Evolutionary conservation across 2,888 invertebrate genomes (phyloP).

Genomic region (Chymomyza fuscimana): DNA sequence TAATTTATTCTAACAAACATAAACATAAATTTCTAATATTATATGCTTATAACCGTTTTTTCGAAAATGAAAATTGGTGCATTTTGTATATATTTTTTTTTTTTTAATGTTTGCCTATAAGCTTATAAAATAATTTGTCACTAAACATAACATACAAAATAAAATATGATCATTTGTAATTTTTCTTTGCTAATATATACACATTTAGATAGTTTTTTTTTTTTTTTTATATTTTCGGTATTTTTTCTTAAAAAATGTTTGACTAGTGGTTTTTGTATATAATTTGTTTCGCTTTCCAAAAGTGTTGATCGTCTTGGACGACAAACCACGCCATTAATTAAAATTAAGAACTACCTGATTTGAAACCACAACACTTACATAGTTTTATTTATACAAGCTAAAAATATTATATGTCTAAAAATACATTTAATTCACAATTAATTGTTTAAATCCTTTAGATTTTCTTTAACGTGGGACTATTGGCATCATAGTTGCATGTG

Average conservation of each 20-base stretch:
- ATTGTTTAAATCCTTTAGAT: slow-evolving; percentile 39
- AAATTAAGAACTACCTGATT: slow-evolving; percentile 50
- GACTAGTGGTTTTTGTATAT: slow-evolving; percentile 48
- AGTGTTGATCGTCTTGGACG: neutral
- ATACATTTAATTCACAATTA: slow-evolving; percentile 59
- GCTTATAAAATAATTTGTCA: slow-evolving; percentile 45
- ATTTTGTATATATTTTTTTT: slow-evolving; percentile 1
- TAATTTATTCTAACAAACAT: neutral
- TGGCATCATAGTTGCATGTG: slow-evolving; percentile 47
- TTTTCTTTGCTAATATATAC: slow-evolving; percentile 47
- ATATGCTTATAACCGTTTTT: slow-evolving; percentile 39
- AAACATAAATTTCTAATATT: neutral
- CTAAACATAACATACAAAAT: slow-evolving; percentile 43
- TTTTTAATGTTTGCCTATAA: slow-evolving; percentile 14
- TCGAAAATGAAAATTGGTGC: slow-evolving; percentile 62
- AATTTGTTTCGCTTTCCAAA: slow-evolving; percentile 16
- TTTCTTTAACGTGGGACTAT: slow-evolving; percentile 53
- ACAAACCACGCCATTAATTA: slow-evolving; percentile 26
- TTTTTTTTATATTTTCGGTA: slow-evolving; percentile 17
- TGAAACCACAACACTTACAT: slow-evolving; percentile 68
- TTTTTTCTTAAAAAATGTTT: slow-evolving; percentile 31
- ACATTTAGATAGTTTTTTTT: slow-evolving; percentile 23
- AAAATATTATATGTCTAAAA: slow-evolving; percentile 56
- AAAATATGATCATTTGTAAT: slow-evolving; percentile 22
- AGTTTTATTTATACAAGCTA: slow-evolving; percentile 41